A percentile compares a stretch with the other conserved stretches of the same genome.
Evolutionary conservation across 2,888 invertebrate species (phyloP).

Genomic region (Camptogramma bilineatum): DNA sequence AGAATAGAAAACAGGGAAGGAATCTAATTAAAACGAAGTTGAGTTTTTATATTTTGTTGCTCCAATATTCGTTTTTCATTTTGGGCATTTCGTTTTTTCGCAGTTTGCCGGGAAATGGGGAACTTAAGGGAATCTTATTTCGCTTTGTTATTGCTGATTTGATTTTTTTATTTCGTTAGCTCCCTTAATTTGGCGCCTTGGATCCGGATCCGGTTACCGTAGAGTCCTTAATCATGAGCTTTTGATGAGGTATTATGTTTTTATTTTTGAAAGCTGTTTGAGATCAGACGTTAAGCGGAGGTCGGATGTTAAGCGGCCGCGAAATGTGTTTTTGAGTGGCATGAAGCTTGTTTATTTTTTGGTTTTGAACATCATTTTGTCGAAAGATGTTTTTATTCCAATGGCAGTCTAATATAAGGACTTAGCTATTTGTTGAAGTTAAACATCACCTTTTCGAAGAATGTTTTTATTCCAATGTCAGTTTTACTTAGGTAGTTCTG

Average conservation of each 20-base stretch:
- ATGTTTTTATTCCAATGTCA: too few species aligned
- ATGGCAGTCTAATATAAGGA: too few species aligned
- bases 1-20: slow-evolving; percentile 55
- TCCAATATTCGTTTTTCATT: slow-evolving; percentile 46
- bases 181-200: slow-evolving; percentile 33
- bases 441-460: too few species aligned
- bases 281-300: slow-evolving; percentile 1
- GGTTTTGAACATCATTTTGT: not conserved
- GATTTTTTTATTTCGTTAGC: slow-evolving; percentile 42
- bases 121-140: slow-evolving; percentile 47
- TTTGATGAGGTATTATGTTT: slow-evolving; percentile 31
- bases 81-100: slow-evolving; percentile 37
- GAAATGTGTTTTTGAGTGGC: not conserved
- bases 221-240: slow-evolving; percentile 32
- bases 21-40: slow-evolving; percentile 70
- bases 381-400: not conserved
- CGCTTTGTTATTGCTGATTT: slow-evolving; percentile 40
- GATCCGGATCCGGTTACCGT: slow-evolving; percentile 31
- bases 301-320: not conserved
- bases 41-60: slow-evolving; percentile 53
- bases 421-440: too few species aligned
- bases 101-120: slow-evolving; percentile 40
- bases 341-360: not conserved
- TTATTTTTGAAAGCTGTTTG: slow-evolving; percentile 19
- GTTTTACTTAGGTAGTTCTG: too few species aligned